Percentiles rank a stretch among this genome's conserved stretches.
phyloP scores from a whole-genome alignment of 2,113 vertebrate genomes.

The Epinephelus moara region DNA sequence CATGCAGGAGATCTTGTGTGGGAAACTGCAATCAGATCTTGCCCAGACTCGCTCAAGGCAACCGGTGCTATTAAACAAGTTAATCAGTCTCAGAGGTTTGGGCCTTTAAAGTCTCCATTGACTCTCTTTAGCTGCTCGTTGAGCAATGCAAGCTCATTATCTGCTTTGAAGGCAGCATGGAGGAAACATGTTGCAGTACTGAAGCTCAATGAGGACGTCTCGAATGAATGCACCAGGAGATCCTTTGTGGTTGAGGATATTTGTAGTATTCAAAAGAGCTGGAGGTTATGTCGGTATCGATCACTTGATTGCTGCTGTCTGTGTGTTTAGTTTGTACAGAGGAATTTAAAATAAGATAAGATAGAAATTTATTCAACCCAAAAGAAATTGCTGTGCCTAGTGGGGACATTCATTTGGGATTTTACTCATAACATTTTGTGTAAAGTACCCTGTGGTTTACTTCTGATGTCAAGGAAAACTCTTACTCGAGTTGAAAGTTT shows the following conservation, averaged over 20 bases:
- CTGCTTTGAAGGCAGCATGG: background rate
- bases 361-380: background rate
- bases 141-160: constrained; percentile 13
- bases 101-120: background rate
- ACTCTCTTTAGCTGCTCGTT: constrained; percentile 12
- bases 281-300: background rate
- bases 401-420: background rate
- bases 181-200: background rate
- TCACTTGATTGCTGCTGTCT: background rate
- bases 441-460: background rate
- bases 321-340: background rate
- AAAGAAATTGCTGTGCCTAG: background rate
- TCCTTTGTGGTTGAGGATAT: background rate
- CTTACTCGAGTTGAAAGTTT: background rate
- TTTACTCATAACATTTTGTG: background rate
- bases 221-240: background rate
- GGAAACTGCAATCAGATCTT: background rate
- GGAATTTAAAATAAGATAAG: background rate
- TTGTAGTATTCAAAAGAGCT: background rate
- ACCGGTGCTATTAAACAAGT: constrained; percentile 22
- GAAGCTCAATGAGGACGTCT: background rate
- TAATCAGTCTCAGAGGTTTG: constrained; percentile 46
- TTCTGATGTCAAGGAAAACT: background rate
- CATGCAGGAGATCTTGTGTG: background rate
- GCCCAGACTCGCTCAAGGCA: background rate